Percentiles rank a stretch among this genome's conserved stretches.
Evolutionary conservation across 2,113 vertebrate genomes (phyloP).

Genomic region (Damaliscus lunatus): DNA sequence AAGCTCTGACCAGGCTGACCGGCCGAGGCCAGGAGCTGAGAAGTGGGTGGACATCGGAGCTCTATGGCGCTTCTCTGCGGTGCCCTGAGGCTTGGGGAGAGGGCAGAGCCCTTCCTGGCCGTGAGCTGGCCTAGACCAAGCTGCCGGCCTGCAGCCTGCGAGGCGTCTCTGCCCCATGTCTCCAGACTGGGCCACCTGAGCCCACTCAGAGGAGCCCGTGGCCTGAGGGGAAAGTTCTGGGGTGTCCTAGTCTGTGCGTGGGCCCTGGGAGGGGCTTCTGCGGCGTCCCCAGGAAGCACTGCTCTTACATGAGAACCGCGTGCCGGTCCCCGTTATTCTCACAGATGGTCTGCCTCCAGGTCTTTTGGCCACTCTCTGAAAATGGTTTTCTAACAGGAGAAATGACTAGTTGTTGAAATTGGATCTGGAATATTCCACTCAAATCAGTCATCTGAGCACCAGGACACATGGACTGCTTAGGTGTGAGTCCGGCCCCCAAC

Average conservation of each 20-base stretch:
- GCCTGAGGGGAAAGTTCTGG: background rate
- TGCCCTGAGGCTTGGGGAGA: no score
- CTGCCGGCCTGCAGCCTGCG: background rate
- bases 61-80: background rate
- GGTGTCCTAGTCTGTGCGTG: fast-evolving
- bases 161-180: background rate
- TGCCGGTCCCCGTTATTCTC: background rate
- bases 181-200: background rate
- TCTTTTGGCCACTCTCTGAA: background rate
- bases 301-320: background rate
- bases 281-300: background rate
- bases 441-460: background rate
- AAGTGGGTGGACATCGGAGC: background rate
- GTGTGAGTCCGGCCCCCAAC: background rate
- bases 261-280: background rate
- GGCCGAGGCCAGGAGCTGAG: background rate
- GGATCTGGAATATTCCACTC: background rate
- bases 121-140: background rate
- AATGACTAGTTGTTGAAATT: conserved; percentile 23
- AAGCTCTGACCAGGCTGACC: background rate
- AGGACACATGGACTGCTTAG: background rate
- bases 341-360: background rate
- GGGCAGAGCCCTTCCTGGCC: background rate
- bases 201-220: background rate
- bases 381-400: conserved; percentile 23